These are phyloP conservation scores for Nezara viridula DNA, from an alignment of 2,888 invertebrate genomes.

Conservation along the genomic window DNA sequence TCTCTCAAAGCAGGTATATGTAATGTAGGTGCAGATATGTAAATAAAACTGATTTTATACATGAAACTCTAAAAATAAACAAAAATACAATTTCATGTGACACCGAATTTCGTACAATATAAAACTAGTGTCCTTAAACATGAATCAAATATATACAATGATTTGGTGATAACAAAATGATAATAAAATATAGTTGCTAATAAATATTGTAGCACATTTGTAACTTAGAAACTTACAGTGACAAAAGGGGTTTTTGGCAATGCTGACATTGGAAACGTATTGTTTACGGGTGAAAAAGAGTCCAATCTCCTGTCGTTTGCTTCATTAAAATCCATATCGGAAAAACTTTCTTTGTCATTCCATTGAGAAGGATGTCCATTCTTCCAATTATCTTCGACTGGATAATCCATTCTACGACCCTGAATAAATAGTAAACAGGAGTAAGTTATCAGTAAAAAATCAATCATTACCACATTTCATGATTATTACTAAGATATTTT, in stretches of 20 bases:
- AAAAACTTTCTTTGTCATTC: neutral
- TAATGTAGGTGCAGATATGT: too few species aligned
- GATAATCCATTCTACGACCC: neutral
- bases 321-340: neutral
- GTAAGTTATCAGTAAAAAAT: neutral
- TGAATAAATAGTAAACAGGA: neutral
- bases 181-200: too few species aligned
- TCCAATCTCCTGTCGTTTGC: neutral
- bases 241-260: neutral
- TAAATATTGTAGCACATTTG: too few species aligned
- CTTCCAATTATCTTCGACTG: neutral
- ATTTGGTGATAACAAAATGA: too few species aligned
- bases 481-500: too few species aligned
- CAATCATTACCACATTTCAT: neutral
- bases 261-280: neutral
- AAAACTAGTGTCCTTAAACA: too few species aligned
- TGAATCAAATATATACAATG: too few species aligned
- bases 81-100: too few species aligned
- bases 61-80: too few species aligned
- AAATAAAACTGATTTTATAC: too few species aligned
- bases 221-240: neutral
- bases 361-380: slow-evolving; percentile 9
- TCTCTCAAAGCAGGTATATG: too few species aligned
- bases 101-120: too few species aligned
- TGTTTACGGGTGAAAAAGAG: neutral